phyloP scores from a whole-genome alignment of 2,888 invertebrate species.

The Lepetodrilus schrolli region DNA sequence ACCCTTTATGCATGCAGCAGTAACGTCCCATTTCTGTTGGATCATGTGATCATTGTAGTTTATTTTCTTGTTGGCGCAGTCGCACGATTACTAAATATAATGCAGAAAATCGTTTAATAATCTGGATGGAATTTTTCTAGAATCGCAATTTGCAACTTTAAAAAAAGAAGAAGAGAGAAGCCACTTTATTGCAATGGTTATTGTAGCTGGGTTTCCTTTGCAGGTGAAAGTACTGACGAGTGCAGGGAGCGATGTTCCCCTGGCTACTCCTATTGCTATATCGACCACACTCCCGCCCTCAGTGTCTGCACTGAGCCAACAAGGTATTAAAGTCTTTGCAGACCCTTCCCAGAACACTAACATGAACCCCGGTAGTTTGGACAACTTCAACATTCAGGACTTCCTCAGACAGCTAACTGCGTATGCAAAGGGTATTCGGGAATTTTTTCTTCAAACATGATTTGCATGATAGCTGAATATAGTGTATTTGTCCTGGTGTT shows the following conservation, averaged over 20 bases:
- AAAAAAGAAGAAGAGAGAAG: no score
- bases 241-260: constrained; percentile 73
- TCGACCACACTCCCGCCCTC: constrained; percentile 80
- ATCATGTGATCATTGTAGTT: no score
- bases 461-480: constrained; percentile 32
- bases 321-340: constrained; percentile 59
- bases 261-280: constrained; percentile 79
- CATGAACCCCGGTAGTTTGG: constrained; percentile 40
- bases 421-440: constrained; percentile 49
- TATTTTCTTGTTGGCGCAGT: no score
- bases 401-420: constrained; percentile 51
- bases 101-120: no score
- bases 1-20: no score
- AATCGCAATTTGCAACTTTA: background rate
- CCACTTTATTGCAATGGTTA: no score
- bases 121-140: no score
- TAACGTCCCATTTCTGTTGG: no score
- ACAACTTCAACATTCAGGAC: constrained; percentile 43
- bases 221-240: constrained; percentile 81
- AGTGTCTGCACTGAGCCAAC: constrained; percentile 78
- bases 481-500: constrained; percentile 33
- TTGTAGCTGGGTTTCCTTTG: no score
- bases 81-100: no score
- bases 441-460: constrained; percentile 33
- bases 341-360: constrained; percentile 48